Evolutionary conservation across 2,113 vertebrate species (phyloP), one percentile per base, ranked within the genome.

Genomic region (Pangasianodon gigas): DNA sequence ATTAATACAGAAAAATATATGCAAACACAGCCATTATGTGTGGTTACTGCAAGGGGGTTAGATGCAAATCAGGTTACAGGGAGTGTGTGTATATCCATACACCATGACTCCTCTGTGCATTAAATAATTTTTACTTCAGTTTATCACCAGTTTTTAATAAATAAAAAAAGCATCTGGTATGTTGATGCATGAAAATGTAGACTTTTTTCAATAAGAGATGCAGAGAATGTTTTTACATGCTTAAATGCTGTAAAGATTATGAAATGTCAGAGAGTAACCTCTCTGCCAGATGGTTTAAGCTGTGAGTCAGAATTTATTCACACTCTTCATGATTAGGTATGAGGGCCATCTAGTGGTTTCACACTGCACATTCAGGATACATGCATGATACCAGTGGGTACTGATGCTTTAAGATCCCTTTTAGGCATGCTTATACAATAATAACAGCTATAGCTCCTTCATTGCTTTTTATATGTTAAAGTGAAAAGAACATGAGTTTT

Each of bases 1-100:
- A 84, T 84, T 88, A 90, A 92, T 92, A 87, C 32, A 74, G 19
- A 75, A 75, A 67, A 90, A 91, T 85, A 10, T 82, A 91, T 88
- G 89, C 84, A 84, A 87, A 83, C 90, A 84, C 29, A 62, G 32
- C 65, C 65, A 89, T 87, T 58, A 91, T 82, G 83, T 51, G 54
- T 67, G 83, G 74, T 56, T 86, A 67, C 80, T 86, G 52, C 37
- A 48, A 83, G 29, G 48, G 88, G 44, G 67, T 89, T 60, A 69
- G 46, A 89, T 86, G 89, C 87, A 89, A 65, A 92, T 90, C 46
- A 62, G 75, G 75, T 81, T 74, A 37, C 69, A 54, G 18, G 26
- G 16, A 54, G 75, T 79, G 56, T 60, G 85, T 65, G 29, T 2
- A n/a, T 56, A 75, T 71, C 16, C 51, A 32, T 71, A 46, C 32